Evolutionary conservation across 2,113 vertebrate genomes (phyloP).

Genomic region (Pteronura brasiliensis): DNA sequence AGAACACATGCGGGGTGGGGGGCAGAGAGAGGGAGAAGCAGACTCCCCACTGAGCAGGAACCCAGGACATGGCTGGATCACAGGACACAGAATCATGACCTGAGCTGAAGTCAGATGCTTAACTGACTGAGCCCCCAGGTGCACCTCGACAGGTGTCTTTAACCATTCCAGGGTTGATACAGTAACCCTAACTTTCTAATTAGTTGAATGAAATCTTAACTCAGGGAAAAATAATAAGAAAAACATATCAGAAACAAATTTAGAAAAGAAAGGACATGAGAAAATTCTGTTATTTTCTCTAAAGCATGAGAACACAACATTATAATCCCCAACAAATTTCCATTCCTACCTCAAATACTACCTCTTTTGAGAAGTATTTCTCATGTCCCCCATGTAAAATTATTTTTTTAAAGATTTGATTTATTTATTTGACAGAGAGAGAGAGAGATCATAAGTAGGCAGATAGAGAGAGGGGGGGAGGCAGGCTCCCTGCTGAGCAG

Average conservation of each 20-base stretch:
- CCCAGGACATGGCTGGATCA: too few species aligned
- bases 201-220: neutral
- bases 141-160: neutral
- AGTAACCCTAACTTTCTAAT: neutral
- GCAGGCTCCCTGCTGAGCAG: too few species aligned
- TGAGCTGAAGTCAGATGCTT: too few species aligned
- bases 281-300: neutral
- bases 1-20: too few species aligned
- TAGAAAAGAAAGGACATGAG: neutral
- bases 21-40: too few species aligned
- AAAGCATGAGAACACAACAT: neutral
- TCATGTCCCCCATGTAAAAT: neutral
- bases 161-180: neutral
- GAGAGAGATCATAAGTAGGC: too few species aligned
- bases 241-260: neutral
- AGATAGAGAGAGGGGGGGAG: too few species aligned
- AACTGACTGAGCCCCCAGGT: too few species aligned
- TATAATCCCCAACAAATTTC: neutral
- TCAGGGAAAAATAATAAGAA: neutral
- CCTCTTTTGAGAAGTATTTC: neutral
- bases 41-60: too few species aligned
- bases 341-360: neutral
- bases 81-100: too few species aligned
- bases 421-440: too few species aligned
- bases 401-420: neutral